Percentiles rank a stretch among this genome's conserved stretches.
Conservation (phyloP, 2,888 invertebrate genomes). For the Priapulus caudatus region DNA sequence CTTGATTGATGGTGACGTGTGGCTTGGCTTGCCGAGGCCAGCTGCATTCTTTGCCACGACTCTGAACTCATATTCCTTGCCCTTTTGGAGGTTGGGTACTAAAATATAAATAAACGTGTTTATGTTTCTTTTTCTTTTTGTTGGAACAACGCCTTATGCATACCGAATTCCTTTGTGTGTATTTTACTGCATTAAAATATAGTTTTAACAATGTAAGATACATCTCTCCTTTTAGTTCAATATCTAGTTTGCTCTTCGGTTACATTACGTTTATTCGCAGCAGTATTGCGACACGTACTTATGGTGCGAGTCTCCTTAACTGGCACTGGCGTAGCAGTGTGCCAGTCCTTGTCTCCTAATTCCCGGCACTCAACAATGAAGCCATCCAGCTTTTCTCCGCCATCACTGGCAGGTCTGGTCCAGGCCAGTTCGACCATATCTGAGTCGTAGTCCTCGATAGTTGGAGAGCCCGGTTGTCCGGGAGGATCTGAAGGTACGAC, state of each 20-base stretch:
- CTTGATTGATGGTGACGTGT: constrained; percentile 64
- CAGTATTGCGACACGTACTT: too few relatives aligned
- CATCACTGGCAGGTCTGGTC: constrained; percentile 82
- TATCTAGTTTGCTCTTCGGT: too few relatives aligned
- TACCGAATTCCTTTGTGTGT: not conserved
- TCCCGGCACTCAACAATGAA: constrained; percentile 71
- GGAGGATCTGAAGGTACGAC: constrained; percentile 57
- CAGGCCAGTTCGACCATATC: constrained; percentile 74
- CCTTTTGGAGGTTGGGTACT: constrained; percentile 51
- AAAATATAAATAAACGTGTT: constrained; percentile 14
- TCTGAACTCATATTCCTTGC: constrained; percentile 93
- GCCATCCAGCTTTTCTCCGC: constrained; percentile 86
- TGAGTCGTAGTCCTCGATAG: constrained; percentile 76
- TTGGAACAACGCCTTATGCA: not conserved
- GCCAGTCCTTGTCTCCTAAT: constrained; percentile 51
- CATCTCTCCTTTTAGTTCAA: too few relatives aligned
- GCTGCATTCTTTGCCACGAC: constrained; percentile 95
- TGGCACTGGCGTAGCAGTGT: constrained; percentile 68
- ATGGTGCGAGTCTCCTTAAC: constrained; percentile 73
- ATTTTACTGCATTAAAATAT: constrained; percentile 10
- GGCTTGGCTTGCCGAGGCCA: constrained; percentile 86
- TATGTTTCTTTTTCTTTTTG: constrained; percentile 49
- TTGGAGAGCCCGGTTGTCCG: constrained; percentile 76
- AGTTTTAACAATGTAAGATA: too few relatives aligned
- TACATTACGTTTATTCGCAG: too few relatives aligned